These are phyloP conservation scores for Gerris buenoi DNA, from an alignment of 1,140 invertebrate genomes.

Conservation along the genomic window DNA sequence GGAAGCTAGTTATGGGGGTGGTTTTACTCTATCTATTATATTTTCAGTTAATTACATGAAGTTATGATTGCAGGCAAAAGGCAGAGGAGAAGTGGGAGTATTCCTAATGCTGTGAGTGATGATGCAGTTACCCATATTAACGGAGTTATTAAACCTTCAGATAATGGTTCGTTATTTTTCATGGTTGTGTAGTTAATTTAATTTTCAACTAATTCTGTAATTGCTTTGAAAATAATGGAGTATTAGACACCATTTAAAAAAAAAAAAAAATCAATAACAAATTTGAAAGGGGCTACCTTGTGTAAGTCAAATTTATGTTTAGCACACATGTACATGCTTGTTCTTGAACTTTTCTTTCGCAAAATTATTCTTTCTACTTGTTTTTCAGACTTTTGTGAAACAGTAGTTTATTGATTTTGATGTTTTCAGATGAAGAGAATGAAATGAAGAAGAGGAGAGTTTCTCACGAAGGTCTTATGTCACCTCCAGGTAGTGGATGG, in stretches of 20 bases:
- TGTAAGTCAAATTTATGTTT: background rate
- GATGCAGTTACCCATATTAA: background rate
- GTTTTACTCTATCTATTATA: too few relatives aligned
- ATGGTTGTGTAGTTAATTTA: too few relatives aligned
- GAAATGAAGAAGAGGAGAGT: background rate
- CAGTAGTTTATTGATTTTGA: background rate
- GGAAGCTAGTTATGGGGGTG: too few relatives aligned
- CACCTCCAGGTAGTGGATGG: conserved; percentile 8
- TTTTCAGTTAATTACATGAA: conserved; percentile 49
- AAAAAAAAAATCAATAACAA: background rate
- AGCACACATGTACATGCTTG: background rate
- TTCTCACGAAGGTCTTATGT: conserved; percentile 12
- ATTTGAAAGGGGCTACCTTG: background rate
- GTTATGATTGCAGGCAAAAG: conserved; percentile 30
- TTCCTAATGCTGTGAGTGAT: conserved; percentile 38
- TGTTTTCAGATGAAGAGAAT: conserved; percentile 1
- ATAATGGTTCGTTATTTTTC: background rate
- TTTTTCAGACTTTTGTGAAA: background rate
- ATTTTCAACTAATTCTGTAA: too few relatives aligned
- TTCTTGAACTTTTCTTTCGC: background rate
- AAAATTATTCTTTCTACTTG: background rate
- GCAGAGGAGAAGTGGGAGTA: conserved; percentile 33
- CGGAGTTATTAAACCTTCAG: background rate
- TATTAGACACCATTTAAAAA: background rate
- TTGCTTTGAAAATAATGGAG: too few relatives aligned